These are phyloP conservation scores for Mus spretus DNA, from an alignment of 2,797 vertebrate genomes.

Conservation along the genomic window DNA sequence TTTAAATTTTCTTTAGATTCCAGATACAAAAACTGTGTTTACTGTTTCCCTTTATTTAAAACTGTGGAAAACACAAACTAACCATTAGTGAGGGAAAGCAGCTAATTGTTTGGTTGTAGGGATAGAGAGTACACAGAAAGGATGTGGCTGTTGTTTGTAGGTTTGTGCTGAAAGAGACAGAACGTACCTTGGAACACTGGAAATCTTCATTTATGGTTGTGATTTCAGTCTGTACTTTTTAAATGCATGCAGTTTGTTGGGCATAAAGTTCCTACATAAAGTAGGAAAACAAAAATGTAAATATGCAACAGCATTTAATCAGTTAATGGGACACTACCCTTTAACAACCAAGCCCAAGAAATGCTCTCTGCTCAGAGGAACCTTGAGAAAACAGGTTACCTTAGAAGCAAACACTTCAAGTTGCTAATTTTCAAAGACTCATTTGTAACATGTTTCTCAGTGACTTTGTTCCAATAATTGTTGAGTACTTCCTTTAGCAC, in stretches of 20 bases:
- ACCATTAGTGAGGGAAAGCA: neutral
- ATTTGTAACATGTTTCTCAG: neutral
- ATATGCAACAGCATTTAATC: neutral
- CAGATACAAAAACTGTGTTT: neutral
- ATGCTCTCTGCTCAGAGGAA: neutral
- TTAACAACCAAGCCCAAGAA: neutral
- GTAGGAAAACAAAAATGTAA: neutral
- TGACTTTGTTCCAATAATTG: neutral
- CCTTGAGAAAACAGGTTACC: neutral
- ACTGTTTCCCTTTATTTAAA: neutral
- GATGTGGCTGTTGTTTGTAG: rapidly evolving
- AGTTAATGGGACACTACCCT: neutral
- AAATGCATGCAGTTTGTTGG: neutral
- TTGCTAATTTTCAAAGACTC: neutral
- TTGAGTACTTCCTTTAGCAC: neutral
- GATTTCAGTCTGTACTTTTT: neutral
- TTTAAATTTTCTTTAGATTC: neutral
- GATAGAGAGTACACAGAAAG: neutral
- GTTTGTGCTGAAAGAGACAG: neutral
- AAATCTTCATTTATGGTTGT: neutral
- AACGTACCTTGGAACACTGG: neutral
- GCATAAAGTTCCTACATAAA: neutral
- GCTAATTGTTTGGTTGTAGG: neutral
- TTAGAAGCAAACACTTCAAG: neutral
- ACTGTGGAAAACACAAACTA: neutral